These are phyloP conservation scores for Diglossa cyanea DNA, from an alignment of 2,797 vertebrate species.

Conservation along the genomic window DNA sequence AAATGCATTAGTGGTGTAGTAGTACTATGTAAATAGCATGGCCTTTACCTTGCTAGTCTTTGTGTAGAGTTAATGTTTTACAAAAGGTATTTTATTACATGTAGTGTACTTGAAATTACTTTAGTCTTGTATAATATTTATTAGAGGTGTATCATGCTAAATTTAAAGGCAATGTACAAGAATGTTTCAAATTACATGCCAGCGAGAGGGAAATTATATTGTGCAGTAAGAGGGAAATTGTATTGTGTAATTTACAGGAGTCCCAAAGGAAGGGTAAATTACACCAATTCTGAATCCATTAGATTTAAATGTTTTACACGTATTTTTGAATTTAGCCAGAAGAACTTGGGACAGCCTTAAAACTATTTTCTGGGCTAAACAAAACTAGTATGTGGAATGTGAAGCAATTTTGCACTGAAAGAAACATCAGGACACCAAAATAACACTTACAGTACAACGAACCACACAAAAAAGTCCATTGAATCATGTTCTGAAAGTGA, in stretches of 20 bases:
- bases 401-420: not conserved
- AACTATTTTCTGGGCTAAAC: not conserved
- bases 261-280: not conserved
- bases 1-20: constrained; percentile 75
- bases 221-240: not conserved
- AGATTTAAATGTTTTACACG: not conserved
- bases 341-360: not conserved
- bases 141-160: not conserved
- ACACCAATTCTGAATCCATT: not conserved
- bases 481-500: not conserved
- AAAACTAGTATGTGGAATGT: not conserved
- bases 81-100: not conserved
- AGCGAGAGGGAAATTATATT: not conserved
- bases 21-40: constrained; percentile 59
- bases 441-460: not conserved
- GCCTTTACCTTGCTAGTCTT: not conserved
- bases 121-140: not conserved
- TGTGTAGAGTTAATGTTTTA: not conserved
- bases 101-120: not conserved
- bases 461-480: not conserved
- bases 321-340: not conserved
- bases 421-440: not conserved
- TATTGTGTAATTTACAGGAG: not conserved
- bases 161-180: not conserved
- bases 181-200: not conserved